Percentiles rank a stretch among this genome's conserved stretches.
Conservation (phyloP, 2,888 invertebrate species). For the Liopterus haemorrhoidalis region DNA sequence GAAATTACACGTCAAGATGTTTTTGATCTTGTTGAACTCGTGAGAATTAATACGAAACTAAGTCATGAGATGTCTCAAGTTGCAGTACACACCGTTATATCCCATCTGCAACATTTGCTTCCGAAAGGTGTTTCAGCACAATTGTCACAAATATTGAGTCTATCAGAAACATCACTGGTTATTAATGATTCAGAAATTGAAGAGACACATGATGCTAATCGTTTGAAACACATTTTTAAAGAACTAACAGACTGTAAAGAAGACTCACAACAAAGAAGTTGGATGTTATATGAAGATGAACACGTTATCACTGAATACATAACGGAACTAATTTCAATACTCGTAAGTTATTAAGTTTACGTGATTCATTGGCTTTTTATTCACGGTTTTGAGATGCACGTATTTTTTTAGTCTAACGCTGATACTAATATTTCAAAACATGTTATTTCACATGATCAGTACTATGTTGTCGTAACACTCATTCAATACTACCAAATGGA, state of each 20-base stretch:
- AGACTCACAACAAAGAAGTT: conserved; percentile 91
- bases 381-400: not conserved
- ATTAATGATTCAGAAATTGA: conserved; percentile 65
- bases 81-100: conserved; percentile 70
- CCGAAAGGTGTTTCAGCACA: conserved; percentile 56
- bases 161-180: conserved; percentile 55
- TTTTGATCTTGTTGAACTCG: conserved; percentile 73
- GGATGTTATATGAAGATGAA: conserved; percentile 93
- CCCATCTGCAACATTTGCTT: conserved; percentile 51
- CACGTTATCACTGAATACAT: conserved; percentile 80
- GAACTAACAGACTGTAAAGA: conserved; percentile 85
- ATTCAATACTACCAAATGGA: conserved; percentile 97
- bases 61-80: conserved; percentile 82
- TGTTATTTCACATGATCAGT: conserved; percentile 77
- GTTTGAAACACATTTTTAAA: conserved; percentile 75
- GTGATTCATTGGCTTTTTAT: not conserved
- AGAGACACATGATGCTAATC: conserved; percentile 76
- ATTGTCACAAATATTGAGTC: conserved; percentile 52
- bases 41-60: conserved; percentile 75
- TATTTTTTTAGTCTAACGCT: conserved; percentile 71
- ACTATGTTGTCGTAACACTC: conserved; percentile 74
- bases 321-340: conserved; percentile 72
- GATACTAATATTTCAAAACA: conserved; percentile 82
- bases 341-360: conserved; percentile 52
- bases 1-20: conserved; percentile 52